Percentiles rank a stretch among this genome's conserved stretches.
These are phyloP conservation scores for Acestrorhynchus altus DNA, from an alignment of 2,797 vertebrate species.

Conservation along the genomic window DNA sequence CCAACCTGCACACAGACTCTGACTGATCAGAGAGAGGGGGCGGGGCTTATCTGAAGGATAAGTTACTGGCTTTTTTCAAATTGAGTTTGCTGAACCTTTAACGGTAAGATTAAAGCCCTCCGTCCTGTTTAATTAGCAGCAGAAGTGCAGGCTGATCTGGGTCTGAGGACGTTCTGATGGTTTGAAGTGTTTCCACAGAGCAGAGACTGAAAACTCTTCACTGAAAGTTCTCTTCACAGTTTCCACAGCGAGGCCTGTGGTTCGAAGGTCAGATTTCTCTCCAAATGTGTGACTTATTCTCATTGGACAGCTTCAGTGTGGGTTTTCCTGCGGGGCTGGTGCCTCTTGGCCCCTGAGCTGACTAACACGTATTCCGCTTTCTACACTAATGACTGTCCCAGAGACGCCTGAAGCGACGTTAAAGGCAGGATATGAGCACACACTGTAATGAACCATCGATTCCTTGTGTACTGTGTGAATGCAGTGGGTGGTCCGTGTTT, in stretches of 20 bases:
- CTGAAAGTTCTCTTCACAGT: background rate
- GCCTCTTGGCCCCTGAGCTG: background rate
- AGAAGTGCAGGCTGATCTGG: no score
- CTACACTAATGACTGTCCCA: background rate
- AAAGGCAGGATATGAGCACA: constrained; percentile 20
- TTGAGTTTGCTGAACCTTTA: no score
- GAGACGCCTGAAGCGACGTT: background rate
- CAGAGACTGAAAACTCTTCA: background rate
- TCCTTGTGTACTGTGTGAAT: background rate
- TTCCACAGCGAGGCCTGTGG: background rate
- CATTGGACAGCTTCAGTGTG: background rate
- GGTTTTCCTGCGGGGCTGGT: background rate
- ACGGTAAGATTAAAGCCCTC: no score
- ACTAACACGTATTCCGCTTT: constrained; percentile 12
- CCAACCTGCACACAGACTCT: no score
- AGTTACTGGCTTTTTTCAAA: no score
- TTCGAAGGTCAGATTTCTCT: background rate
- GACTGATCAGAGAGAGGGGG: no score
- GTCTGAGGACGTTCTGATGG: no score
- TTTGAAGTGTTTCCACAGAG: background rate
- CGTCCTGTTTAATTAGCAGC: no score
- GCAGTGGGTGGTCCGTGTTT: background rate
- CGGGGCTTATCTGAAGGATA: no score
- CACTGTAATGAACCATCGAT: background rate
- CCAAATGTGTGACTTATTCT: background rate